Evolutionary conservation across 1,140 invertebrate genomes (phyloP).

Genomic region (Bombus confusus): DNA sequence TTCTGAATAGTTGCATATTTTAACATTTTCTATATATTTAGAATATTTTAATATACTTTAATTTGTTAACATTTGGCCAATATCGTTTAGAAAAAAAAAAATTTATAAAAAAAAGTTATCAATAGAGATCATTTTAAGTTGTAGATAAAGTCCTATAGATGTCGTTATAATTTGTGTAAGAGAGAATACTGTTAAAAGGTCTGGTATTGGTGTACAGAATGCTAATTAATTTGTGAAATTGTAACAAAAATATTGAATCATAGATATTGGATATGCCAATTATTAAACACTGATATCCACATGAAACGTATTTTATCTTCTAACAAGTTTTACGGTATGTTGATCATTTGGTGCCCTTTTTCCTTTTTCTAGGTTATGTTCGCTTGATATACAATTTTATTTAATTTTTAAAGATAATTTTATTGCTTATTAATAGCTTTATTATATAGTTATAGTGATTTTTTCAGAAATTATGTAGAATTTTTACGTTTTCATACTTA

Average conservation of each 20-base stretch:
- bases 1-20: background rate
- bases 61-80: background rate
- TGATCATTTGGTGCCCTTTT: background rate
- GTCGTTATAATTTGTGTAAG: slow-evolving; percentile 22
- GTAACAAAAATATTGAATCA: background rate
- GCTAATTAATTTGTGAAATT: slow-evolving; percentile 14
- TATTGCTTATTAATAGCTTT: background rate
- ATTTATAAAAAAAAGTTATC: background rate
- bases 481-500: background rate
- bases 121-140: slow-evolving; percentile 70
- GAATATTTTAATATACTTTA: background rate
- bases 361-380: slow-evolving; percentile 44
- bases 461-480: background rate
- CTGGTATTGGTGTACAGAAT: slow-evolving; percentile 6
- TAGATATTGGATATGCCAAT: background rate
- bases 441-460: background rate
- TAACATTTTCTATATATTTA: background rate
- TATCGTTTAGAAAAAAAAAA: background rate
- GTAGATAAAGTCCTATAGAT: slow-evolving; percentile 85
- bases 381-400: background rate
- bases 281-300: background rate
- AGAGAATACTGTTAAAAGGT: background rate
- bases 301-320: background rate
- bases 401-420: slow-evolving; percentile 8
- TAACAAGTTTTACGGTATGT: slow-evolving; percentile 37